Conservation (phyloP, 2,113 vertebrate genomes). For the Accipiter virgatus region DNA sequence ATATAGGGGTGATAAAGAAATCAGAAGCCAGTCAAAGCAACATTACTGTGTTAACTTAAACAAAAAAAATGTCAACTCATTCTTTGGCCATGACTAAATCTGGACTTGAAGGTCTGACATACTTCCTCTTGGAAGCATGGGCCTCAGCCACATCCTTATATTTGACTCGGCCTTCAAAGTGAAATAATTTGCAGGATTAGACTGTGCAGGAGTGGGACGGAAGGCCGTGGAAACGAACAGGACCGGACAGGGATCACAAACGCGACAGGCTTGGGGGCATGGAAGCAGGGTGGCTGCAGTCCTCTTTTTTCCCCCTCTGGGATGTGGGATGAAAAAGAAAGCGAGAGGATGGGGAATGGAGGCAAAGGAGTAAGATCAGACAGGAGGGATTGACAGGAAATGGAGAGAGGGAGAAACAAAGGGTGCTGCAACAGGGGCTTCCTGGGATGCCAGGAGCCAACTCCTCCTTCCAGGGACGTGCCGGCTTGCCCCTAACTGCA, state of each 20-base stretch:
- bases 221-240: background rate
- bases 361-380: background rate
- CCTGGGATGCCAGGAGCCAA: background rate
- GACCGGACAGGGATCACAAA: background rate
- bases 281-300: background rate
- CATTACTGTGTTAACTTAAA: background rate
- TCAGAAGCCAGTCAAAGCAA: background rate
- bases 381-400: fast-evolving
- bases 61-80: background rate
- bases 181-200: background rate
- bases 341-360: background rate
- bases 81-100: background rate
- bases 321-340: background rate
- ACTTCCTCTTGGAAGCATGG: background rate
- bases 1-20: background rate
- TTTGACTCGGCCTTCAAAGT: background rate
- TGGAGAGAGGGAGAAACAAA: background rate
- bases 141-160: background rate
- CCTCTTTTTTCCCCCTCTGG: background rate
- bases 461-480: background rate
- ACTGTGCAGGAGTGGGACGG: background rate
- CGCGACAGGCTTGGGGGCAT: background rate
- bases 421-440: background rate
- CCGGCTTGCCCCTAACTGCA: background rate
- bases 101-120: background rate